Evolutionary conservation across 2,888 invertebrate species (phyloP), one percentile per base, ranked within the genome.

Genomic region (Colletes collaris): DNA sequence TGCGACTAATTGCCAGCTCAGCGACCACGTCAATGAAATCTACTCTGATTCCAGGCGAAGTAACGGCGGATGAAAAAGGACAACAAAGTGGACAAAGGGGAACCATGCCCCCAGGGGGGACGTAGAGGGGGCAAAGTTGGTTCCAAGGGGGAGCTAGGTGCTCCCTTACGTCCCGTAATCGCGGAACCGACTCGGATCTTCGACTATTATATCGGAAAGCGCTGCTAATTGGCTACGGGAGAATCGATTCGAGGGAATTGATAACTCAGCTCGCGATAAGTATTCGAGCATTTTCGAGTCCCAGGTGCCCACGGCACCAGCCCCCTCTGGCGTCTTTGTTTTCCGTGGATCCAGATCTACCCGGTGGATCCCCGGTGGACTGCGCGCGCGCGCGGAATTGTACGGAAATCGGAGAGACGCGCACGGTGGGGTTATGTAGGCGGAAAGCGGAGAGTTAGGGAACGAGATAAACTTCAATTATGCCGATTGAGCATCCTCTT

Each of bases 401-500:
- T 69, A 74, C 71, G 79, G 65, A 64, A 71, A 44, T 50, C 53
- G 66, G 68, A 76, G 68, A 75, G 81, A 59, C 37, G 27, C 27
- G 27, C 27, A 16, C 76, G 77, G 60, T 60, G 75, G 81, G 81
- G 76, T 81, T 82, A 84, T 84, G 86, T 85, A 83, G 86, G 81
- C 82, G 82, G 82, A 80, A 70, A 85, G 81, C 81, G 27, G 27
- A 84, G 86, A 82, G 86, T 86, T 84, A 89, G 88, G 86, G 89
- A 87, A 86, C 84, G 82, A 90, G 90, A 91, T 90, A 89, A 90
- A 89, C 87, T 86, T 89, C 90, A 90, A 91, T 91, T 91, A 91
- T 88, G 82, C 86, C 89, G 90, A 91, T 91, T 90, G 90, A 91
- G 88, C 77, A 78, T 90, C 85, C 85, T 85, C 80, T 81, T 27